These are phyloP conservation scores for Furcifer pardalis DNA, from an alignment of 2,797 vertebrate species.

Conservation along the genomic window DNA sequence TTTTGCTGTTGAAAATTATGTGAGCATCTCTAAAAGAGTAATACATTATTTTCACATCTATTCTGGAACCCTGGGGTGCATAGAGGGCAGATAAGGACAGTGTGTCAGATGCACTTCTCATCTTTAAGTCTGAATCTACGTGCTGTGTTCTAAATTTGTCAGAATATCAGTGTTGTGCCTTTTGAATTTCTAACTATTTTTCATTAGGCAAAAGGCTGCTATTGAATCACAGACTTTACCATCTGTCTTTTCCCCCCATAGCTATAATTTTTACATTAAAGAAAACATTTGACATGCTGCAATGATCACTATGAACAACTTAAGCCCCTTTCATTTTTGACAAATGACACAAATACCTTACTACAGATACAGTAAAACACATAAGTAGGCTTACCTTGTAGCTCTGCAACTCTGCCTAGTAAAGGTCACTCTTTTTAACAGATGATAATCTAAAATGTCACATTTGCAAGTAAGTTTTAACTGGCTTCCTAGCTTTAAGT, in stretches of 20 bases:
- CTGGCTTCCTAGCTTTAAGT: constrained; percentile 44
- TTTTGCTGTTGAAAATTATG: constrained; percentile 30
- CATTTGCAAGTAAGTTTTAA: constrained; percentile 56
- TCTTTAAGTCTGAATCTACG: constrained; percentile 48
- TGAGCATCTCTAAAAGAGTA: constrained; percentile 42
- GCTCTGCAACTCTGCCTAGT: constrained; percentile 43
- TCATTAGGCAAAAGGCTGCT: constrained; percentile 40
- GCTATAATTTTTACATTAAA: background rate
- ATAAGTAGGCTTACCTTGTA: constrained; percentile 45
- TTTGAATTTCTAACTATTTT: constrained; percentile 33
- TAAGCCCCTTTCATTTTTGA: constrained; percentile 53
- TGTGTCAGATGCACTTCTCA: constrained; percentile 50
- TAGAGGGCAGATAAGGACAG: constrained; percentile 55
- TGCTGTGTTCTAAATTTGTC: constrained; percentile 38
- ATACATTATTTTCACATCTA: background rate
- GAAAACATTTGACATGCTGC: constrained; percentile 31
- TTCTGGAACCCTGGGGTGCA: constrained; percentile 42
- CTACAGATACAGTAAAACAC: constrained; percentile 34
- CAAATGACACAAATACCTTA: constrained; percentile 44
- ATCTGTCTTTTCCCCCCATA: constrained; percentile 14
- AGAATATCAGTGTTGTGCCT: background rate
- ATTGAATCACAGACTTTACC: constrained; percentile 34
- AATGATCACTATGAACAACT: constrained; percentile 43
- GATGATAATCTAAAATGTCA: constrained; percentile 64
- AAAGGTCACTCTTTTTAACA: constrained; percentile 57